Base-by-base conservation (phyloP, 2,888 invertebrate genomes). In the Elmis aenea region DNA sequence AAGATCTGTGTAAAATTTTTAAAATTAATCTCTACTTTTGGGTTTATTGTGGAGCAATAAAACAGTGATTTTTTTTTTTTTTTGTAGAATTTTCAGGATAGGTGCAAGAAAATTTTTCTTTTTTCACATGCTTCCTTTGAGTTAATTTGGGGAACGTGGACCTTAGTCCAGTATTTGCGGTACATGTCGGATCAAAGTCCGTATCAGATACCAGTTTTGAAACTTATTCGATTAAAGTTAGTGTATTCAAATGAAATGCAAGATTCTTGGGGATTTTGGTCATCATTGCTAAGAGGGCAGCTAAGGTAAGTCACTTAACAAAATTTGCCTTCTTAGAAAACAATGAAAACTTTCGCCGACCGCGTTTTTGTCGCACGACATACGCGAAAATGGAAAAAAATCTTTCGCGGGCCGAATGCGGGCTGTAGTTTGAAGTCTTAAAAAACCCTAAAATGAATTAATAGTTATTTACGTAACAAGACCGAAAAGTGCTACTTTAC, bases 211-310 rank as follows among this genome's bases (percentile, higher is more conserved):
- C 73, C 69, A 32, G 67, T 63, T 32, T 67, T 81, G 37, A 66
- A 69, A 21, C 51, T 77, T 1, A 44, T 84, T 2, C 72, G 77
- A 1, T 62, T 83, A 2, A 72, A 77, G 16, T 67, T 87, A 18
- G 66, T 72, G 2, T 79, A 80, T 57, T 73, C 79, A 1, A 72
- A 62, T 12, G 54, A 58, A 21, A 27, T 68, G n/a, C 46, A 67
- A 52, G 41, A 67, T 42, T 46, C 46, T 15, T 42, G 50, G 0
- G 55, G 59, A 15, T 67, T 70, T 46, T 70, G 67, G 43, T 57
- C 59, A 20, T 58, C 56, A 10, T 20, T 78, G 2, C 46, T 67
- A 20, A 62, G 55, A 1, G 75, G 77, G 12, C 59, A 72, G 5
- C 47, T 76, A 4, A 67, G 68, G 75, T 76, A 47, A 15, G 29